Evolutionary conservation across 2,113 vertebrate genomes (phyloP), one percentile per base, ranked within the genome.

Genomic region (Balaenoptera acutorostrata): DNA sequence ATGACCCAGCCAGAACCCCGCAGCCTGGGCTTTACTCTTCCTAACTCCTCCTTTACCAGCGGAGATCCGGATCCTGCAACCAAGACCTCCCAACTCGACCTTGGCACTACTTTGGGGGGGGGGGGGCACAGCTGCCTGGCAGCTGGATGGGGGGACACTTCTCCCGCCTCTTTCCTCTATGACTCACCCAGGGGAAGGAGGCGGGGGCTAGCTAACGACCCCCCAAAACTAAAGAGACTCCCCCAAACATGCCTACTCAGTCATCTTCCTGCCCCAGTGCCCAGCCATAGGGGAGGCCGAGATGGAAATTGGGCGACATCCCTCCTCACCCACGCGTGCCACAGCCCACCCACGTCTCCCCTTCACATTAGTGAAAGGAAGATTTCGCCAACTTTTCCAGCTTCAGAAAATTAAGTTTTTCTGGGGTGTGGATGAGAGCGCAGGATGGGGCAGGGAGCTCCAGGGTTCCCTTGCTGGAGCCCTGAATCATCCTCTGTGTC

Each of bases 61-160:
- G 17, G 61, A 91, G 92, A 61, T 74, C 72, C 46, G 52, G 78
- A 57, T 84, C 88, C 96, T 55, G 69, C 97, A 97, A 93, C 94
- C 97, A 88, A 96, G 97, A 98, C 98, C 97, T 97, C 96, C 98
- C 97, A 98, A 92, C 93, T 96, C 92, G 97, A 97, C 97, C 95
- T 83, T 97, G 97, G 97, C 97, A 96, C 83, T 88, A 31, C 4
- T 55, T 59, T 57, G 98, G 74, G 83, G 12, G 66, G 83, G 12
- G 66, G 71, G 6, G 71, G 25, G 83, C 99, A 98, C 99, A 99
- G 99, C 99, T 99, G 99, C 98, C 97, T 97, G 94, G 98, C 99
- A 99, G 99, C 99, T 99, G 99, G 97, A 31, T 77, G 64, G 55
- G 94, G 87, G 83, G 90, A 83, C 96, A 93, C 52, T 68, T 83